Evolutionary conservation across 2,797 vertebrate genomes (phyloP).

Genomic region (Rhinatrema bivittatum): DNA sequence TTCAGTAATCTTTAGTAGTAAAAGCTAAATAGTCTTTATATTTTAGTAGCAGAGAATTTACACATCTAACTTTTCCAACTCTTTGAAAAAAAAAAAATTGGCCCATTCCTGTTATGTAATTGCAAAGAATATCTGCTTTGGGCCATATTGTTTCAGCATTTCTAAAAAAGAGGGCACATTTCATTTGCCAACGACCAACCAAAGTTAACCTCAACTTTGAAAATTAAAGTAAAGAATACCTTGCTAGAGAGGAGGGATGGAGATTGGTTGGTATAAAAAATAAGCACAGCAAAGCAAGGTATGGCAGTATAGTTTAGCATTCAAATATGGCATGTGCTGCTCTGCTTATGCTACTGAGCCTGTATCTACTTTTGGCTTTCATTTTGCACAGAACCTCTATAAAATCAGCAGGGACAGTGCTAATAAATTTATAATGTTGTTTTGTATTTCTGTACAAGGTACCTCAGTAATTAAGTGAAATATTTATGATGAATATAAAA

Average conservation of each 20-base stretch:
- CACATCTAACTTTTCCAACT: too few species aligned
- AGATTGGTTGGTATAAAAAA: constrained; percentile 22
- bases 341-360: constrained; percentile 31
- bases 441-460: constrained; percentile 67
- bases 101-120: too few species aligned
- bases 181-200: too few species aligned
- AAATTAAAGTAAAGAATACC: constrained; percentile 37
- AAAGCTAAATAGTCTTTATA: too few species aligned
- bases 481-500: constrained; percentile 77
- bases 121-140: too few species aligned
- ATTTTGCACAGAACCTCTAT: constrained; percentile 49
- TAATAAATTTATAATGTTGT: constrained; percentile 73
- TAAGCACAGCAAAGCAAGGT: constrained; percentile 3
- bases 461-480: constrained; percentile 72
- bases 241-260: constrained; percentile 36
- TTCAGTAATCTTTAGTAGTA: too few species aligned
- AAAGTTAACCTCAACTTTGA: constrained; percentile 34
- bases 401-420: constrained; percentile 55
- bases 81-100: too few species aligned
- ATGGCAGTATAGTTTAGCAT: constrained; percentile 30
- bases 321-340: constrained; percentile 32
- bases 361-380: constrained; percentile 52
- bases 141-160: too few species aligned
- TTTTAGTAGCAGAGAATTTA: too few species aligned
- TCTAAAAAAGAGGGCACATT: too few species aligned